Evolutionary conservation across 2,888 invertebrate genomes (phyloP), one percentile per base, ranked within the genome.

Genomic region (Dicyrtoma fusca): DNA sequence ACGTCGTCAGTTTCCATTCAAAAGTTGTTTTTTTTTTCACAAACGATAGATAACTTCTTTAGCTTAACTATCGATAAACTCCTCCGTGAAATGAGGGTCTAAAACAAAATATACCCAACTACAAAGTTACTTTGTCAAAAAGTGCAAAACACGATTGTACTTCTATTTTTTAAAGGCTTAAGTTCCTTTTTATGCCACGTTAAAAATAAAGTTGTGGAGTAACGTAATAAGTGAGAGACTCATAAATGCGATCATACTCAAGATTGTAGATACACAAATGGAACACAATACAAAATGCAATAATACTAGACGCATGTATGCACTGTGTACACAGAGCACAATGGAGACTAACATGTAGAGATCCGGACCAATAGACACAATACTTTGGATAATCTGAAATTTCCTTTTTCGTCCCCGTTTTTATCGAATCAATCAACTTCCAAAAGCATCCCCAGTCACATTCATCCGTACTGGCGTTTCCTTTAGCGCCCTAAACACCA

Each of bases 381-480:
- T 19, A 13, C 55, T 25, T 6, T 59, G 17, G n/a, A 34, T 34
- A 59, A 59, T 59, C 59, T 17, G 14, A 59, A 10, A 17, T 59
- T 59, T 34, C 34, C 59, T 59, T 10, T 34, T 34, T 23, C 59
- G 21, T 55, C 55, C 34, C 34, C 26, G 10, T 49, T 17, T 59
- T 59, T 59, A 34, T 59, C 59, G 26, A 59, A 59, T 59, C 59
- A 59, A 59, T 59, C 59, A 59, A 59, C 26, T 26, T 59, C 59
- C 26, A 59, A 26, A 26, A 3, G 34, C 34, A 34, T 34, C 34
- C 34, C 8, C 34, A 34, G 8, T 5, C 49, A 49, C 4, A 11
- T 49, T 49, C 49, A 49, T 13, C 11, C 17, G 4, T 13, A 3
- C 49, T 49, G n/a, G 4, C 49, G 14, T 49, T 49, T 13, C 14